These are phyloP conservation scores for Pseudochirops cupreus DNA, from an alignment of 2,797 vertebrate species.

Conservation along the genomic window DNA sequence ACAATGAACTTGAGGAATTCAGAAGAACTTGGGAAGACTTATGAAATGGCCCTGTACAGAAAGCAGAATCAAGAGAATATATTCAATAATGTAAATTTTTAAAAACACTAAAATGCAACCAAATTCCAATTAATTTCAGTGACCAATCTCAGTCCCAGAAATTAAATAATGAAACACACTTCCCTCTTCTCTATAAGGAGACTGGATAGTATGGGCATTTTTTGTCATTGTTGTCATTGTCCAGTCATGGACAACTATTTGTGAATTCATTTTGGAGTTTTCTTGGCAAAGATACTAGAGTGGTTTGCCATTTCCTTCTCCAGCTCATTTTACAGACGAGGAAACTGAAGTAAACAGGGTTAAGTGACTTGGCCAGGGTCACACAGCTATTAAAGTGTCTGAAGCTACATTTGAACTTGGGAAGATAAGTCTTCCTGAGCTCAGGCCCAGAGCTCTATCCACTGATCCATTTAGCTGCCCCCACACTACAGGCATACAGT, in stretches of 20 bases:
- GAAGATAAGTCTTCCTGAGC: neutral
- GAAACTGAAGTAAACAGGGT: neutral
- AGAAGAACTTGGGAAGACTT: neutral
- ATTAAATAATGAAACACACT: neutral
- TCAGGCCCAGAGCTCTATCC: neutral
- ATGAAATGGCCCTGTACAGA: neutral
- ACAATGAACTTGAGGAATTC: neutral
- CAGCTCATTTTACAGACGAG: neutral
- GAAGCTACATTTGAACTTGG: neutral
- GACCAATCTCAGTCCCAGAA: neutral
- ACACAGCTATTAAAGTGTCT: neutral
- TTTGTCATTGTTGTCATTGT: neutral
- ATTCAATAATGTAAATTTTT: neutral
- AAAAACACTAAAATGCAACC: neutral
- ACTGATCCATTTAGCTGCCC: neutral
- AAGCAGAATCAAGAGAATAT: neutral
- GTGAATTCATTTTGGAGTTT: neutral
- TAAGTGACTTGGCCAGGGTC: neutral
- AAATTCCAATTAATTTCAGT: neutral
- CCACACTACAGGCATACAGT: neutral
- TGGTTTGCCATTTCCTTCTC: neutral
- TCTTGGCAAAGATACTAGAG: neutral
- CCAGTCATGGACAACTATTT: neutral
- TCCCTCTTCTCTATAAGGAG: neutral
- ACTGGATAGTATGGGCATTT: neutral